Evolutionary conservation across 2,888 invertebrate species (phyloP).

Genomic region (Polia nebulosa): DNA sequence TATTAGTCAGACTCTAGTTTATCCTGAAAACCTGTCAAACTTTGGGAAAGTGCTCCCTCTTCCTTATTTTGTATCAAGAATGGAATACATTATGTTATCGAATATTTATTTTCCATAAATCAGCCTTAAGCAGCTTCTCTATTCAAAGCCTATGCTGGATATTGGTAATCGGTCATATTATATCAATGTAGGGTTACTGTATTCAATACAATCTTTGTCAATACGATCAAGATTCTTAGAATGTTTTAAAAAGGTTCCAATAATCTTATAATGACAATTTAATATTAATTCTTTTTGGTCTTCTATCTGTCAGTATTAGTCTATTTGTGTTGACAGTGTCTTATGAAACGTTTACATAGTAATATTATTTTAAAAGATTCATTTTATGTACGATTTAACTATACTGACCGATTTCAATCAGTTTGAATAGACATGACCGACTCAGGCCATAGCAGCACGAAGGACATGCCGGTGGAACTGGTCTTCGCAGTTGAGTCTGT

Average conservation of each 20-base stretch:
- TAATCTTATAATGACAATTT: slow-evolving; percentile 1
- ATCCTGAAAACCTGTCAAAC: too few species aligned
- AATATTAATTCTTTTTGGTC: neutral
- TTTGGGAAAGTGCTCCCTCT: too few species aligned
- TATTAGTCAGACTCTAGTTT: too few species aligned
- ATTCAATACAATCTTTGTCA: neutral
- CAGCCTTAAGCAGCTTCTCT: too few species aligned
- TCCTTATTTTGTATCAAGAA: neutral
- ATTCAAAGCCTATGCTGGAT: too few species aligned
- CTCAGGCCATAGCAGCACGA: slow-evolving; percentile 44
- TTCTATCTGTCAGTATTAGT: neutral
- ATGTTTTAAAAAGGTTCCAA: neutral
- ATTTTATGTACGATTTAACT: slow-evolving; percentile 35
- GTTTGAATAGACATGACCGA: slow-evolving; percentile 51
- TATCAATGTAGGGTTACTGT: neutral
- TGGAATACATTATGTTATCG: neutral
- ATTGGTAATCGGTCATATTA: neutral
- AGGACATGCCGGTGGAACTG: slow-evolving; percentile 15
- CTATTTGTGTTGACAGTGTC: slow-evolving; percentile 21
- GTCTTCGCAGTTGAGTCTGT: slow-evolving; percentile 62
- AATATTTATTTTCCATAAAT: too few species aligned
- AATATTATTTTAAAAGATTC: slow-evolving; percentile 13
- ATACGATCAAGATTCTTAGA: neutral
- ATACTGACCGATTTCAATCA: neutral
- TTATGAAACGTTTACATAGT: slow-evolving; percentile 17